Percentiles rank a stretch among this genome's conserved stretches.
These are phyloP conservation scores for Cololabis saira DNA, from an alignment of 2,113 vertebrate genomes.

Conservation along the genomic window DNA sequence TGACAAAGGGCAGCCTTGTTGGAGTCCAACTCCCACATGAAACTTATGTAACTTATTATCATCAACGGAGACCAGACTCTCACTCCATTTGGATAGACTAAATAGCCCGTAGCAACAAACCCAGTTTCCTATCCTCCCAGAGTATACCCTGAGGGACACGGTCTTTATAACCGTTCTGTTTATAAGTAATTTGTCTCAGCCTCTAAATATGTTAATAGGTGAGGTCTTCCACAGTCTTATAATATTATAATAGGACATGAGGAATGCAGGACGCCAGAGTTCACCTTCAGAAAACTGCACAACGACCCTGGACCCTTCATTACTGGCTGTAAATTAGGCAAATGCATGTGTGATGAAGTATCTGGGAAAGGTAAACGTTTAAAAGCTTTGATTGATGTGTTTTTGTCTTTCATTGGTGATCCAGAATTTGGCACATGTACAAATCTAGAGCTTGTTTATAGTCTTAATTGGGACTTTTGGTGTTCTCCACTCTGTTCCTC, in stretches of 20 bases:
- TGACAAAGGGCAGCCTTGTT: no score
- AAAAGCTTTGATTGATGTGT: background rate
- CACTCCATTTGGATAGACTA: no score
- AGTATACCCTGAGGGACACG: no score
- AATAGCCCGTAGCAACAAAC: no score
- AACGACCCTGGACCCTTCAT: constrained; percentile 5
- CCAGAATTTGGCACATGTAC: background rate
- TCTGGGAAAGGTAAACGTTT: background rate
- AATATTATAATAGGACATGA: constrained; percentile 4
- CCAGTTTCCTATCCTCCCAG: no score
- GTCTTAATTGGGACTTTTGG: background rate
- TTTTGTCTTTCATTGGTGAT: background rate
- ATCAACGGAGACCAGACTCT: no score
- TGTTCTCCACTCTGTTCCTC: background rate
- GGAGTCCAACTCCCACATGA: no score
- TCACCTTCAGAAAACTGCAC: constrained; percentile 44
- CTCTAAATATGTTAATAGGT: background rate
- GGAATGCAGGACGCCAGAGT: constrained; percentile 26
- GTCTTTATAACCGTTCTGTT: no score
- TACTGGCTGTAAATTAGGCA: constrained; percentile 26
- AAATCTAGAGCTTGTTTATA: background rate
- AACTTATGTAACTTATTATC: no score
- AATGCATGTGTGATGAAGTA: background rate
- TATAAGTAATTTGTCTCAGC: background rate
- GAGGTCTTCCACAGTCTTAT: background rate